Conservation (phyloP, 2,888 invertebrate species). For the Agonopterix heracliana region DNA sequence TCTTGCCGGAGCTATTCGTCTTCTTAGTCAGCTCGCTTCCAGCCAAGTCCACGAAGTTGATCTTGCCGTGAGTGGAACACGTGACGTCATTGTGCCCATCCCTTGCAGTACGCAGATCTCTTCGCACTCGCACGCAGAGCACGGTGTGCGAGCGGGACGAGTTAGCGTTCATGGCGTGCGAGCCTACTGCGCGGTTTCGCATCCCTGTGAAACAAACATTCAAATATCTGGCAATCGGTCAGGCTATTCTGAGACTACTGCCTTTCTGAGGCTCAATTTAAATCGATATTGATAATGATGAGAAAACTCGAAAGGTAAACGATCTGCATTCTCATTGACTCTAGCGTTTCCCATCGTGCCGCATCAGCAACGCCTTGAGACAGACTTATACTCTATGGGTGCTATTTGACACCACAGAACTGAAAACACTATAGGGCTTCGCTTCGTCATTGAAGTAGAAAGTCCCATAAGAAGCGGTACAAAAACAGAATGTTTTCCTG, state of each 20-base stretch:
- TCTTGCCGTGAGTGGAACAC: slow-evolving; percentile 93
- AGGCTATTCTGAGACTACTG: background rate
- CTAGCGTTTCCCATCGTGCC: no score
- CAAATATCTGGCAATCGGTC: background rate
- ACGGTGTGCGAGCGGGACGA: slow-evolving; percentile 95
- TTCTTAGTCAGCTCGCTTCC: slow-evolving; percentile 98
- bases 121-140: slow-evolving; percentile 91
- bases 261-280: background rate
- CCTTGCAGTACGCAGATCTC: slow-evolving; percentile 82
- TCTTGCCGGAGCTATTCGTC: slow-evolving; percentile 90
- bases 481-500: no score
- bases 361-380: no score
- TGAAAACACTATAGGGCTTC: no score
- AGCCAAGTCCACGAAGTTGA: slow-evolving; percentile 96
- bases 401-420: no score
- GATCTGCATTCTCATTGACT: no score
- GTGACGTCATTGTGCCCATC: slow-evolving; percentile 83
- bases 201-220: slow-evolving; percentile 77
- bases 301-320: no score
- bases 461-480: no score
- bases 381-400: no score
- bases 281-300: no score
- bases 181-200: slow-evolving; percentile 91
- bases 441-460: no score
- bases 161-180: slow-evolving; percentile 95